phyloP scores from a whole-genome alignment of 2,113 vertebrate genomes.

The Trogon melanurus region DNA sequence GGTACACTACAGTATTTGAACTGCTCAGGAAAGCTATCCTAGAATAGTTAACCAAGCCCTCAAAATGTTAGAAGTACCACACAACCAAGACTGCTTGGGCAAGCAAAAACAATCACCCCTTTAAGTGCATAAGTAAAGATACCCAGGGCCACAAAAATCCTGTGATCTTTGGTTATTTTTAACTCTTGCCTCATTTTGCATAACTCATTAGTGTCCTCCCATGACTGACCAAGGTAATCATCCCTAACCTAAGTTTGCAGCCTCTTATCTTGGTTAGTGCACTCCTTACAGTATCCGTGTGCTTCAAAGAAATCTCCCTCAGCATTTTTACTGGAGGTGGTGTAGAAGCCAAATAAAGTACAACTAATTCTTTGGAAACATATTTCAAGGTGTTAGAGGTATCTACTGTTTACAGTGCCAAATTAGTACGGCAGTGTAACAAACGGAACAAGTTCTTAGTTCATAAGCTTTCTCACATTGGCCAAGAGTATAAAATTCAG shows the following conservation, averaged over 20 bases:
- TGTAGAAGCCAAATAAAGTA: not conserved
- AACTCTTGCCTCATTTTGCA: not conserved
- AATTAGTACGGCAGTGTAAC: not conserved
- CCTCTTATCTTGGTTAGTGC: not conserved
- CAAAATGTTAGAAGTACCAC: not conserved
- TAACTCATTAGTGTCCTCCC: not conserved
- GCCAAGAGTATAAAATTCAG: not conserved
- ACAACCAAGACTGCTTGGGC: not conserved
- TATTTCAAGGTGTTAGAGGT: not conserved
- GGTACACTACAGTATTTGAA: not conserved
- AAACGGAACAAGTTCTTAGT: not conserved
- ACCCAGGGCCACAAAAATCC: not conserved
- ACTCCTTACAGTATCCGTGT: rapidly evolving
- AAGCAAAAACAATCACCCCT: not conserved
- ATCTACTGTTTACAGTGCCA: not conserved
- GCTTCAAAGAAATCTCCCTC: not conserved
- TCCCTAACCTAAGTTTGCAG: not conserved
- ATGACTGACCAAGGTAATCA: not conserved
- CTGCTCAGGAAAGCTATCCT: not conserved
- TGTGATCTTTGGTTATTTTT: not conserved
- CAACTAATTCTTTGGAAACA: not conserved
- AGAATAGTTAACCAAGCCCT: not conserved
- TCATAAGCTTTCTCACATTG: not conserved
- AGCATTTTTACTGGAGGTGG: not conserved
- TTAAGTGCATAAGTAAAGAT: not conserved